Conservation (phyloP, 2,797 vertebrate genomes). For the Chiroxiphia lanceolata region DNA sequence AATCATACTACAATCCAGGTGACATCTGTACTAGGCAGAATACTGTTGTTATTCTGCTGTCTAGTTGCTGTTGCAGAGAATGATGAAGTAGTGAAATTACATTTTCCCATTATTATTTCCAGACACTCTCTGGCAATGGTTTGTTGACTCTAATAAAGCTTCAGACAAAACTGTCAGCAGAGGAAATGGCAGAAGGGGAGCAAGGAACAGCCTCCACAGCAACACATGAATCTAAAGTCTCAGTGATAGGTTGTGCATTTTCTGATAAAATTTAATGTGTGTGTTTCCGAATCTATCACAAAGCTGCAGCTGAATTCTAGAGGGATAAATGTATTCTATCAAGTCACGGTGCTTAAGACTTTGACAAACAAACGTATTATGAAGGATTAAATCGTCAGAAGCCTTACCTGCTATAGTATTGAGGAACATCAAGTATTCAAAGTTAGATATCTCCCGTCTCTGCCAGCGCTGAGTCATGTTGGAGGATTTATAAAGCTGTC, state of each 20-base stretch:
- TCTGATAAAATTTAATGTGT: slow-evolving; percentile 67
- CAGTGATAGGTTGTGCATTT: slow-evolving; percentile 52
- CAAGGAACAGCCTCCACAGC: slow-evolving; percentile 68
- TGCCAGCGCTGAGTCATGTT: slow-evolving; percentile 99
- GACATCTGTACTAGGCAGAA: slow-evolving; percentile 76
- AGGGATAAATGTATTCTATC: slow-evolving; percentile 60
- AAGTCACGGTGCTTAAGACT: slow-evolving; percentile 46
- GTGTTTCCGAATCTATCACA: slow-evolving; percentile 60
- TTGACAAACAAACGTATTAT: slow-evolving; percentile 69
- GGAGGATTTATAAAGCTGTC: slow-evolving; percentile 99
- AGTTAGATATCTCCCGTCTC: slow-evolving; percentile 98
- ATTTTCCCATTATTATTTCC: slow-evolving; percentile 84
- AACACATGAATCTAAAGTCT: slow-evolving; percentile 65
- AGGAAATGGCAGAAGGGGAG: slow-evolving; percentile 74
- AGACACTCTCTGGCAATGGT: slow-evolving; percentile 80
- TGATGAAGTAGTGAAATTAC: slow-evolving; percentile 80
- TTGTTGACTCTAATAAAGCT: slow-evolving; percentile 84
- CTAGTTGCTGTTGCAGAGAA: slow-evolving; percentile 74
- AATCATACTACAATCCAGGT: slow-evolving; percentile 75
- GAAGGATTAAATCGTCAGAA: slow-evolving; percentile 57
- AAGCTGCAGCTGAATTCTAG: slow-evolving; percentile 55
- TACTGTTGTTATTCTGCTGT: slow-evolving; percentile 76
- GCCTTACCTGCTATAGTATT: slow-evolving; percentile 97
- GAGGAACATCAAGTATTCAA: slow-evolving; percentile 99
- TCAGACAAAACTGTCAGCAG: slow-evolving; percentile 82